Evolutionary conservation across 2,888 invertebrate species (phyloP).

Genomic region (Pyrrhosoma nymphula): DNA sequence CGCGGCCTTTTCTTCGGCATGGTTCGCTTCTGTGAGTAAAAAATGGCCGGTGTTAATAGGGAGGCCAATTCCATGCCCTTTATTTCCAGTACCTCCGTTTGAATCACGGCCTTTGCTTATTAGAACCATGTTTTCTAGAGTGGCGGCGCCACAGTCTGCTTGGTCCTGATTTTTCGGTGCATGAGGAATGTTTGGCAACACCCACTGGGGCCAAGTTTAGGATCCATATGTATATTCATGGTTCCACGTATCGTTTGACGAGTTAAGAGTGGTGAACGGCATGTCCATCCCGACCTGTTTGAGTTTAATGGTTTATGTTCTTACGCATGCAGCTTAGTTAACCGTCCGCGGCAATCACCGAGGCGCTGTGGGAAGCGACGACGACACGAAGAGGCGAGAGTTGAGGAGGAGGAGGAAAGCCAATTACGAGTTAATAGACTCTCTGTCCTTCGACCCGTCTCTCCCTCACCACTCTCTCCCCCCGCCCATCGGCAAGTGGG

Average conservation of each 20-base stretch:
- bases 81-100: too few relatives aligned
- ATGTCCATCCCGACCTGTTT: neutral
- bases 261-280: conserved; percentile 12
- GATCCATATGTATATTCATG: too few relatives aligned
- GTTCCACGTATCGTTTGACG: conserved; percentile 46
- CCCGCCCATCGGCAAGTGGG: neutral
- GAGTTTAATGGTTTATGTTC: conserved; percentile 45
- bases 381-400: conserved; percentile 33
- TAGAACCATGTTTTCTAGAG: too few relatives aligned
- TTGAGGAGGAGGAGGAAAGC: neutral
- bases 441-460: neutral
- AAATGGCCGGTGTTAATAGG: too few relatives aligned
- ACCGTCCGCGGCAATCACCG: conserved; percentile 55
- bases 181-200: too few relatives aligned
- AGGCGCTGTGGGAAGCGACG: conserved; percentile 46
- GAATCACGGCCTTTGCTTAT: too few relatives aligned
- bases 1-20: too few relatives aligned
- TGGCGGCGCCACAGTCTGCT: too few relatives aligned
- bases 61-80: too few relatives aligned
- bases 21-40: too few relatives aligned
- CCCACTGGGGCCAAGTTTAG: too few relatives aligned
- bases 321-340: conserved; percentile 45
- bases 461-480: neutral
- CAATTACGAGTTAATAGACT: conserved; percentile 60
- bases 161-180: too few relatives aligned